phyloP scores from a whole-genome alignment of 1,140 invertebrate genomes.

The Drosophila persimilis region DNA sequence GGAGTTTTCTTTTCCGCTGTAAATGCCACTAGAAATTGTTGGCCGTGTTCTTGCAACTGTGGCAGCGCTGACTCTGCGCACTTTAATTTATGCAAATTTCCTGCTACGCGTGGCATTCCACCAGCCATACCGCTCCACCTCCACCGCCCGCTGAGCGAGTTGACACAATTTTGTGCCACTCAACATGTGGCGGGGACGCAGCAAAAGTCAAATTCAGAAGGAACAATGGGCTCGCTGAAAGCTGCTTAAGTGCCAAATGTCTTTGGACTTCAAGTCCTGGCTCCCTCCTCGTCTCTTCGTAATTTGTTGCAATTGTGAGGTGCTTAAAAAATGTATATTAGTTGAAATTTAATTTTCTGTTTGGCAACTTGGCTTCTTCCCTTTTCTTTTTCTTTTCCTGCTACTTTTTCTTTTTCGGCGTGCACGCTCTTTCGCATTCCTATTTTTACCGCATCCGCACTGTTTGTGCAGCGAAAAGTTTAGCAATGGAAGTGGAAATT shows the following conservation, averaged over 20 bases:
- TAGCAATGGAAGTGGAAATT: constrained; percentile 67
- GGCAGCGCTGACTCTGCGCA: constrained; percentile 45
- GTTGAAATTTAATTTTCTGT: constrained; percentile 70
- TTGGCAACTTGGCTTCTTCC: constrained; percentile 45
- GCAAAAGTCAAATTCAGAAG: constrained; percentile 51
- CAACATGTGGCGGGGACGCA: constrained; percentile 69
- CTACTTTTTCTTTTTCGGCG: background rate
- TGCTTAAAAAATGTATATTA: constrained; percentile 71
- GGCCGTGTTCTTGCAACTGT: background rate
- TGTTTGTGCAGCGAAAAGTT: constrained; percentile 70
- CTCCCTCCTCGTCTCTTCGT: constrained; percentile 7
- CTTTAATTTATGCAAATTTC: constrained; percentile 78
- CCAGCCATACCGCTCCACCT: constrained; percentile 8
- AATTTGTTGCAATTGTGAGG: constrained; percentile 68
- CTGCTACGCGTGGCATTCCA: constrained; percentile 68
- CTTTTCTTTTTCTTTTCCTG: background rate
- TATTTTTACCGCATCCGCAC: constrained; percentile 23
- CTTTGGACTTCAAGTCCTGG: constrained; percentile 38
- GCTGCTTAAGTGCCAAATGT: constrained; percentile 71
- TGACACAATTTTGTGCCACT: constrained; percentile 76
- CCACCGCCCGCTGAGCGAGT: constrained; percentile 30
- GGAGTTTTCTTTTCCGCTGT: constrained; percentile 18
- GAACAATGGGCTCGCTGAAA: constrained; percentile 63
- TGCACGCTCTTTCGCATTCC: constrained; percentile 18
- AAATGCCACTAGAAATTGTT: background rate